These are phyloP conservation scores for Epinotia demarniana DNA, from an alignment of 2,888 invertebrate genomes.

Conservation along the genomic window DNA sequence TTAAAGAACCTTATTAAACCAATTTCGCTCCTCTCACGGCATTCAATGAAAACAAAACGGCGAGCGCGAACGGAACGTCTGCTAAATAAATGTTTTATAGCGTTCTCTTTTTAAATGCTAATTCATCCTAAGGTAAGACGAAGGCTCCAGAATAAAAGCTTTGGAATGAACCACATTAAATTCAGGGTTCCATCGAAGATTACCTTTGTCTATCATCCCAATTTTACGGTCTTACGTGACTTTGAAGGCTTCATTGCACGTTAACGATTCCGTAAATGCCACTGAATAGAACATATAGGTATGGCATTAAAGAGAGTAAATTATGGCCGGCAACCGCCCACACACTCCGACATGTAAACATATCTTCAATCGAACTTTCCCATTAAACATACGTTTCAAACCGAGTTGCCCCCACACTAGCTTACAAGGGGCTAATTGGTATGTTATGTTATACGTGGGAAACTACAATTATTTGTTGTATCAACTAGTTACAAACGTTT, in stretches of 20 bases:
- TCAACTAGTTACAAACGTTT: neutral
- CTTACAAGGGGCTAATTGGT: constrained; percentile 51
- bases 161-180: constrained; percentile 34
- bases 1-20: constrained; percentile 59
- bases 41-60: constrained; percentile 58
- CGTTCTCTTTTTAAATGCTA: constrained; percentile 65
- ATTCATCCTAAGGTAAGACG: constrained; percentile 53
- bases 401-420: constrained; percentile 4
- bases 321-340: constrained; percentile 25
- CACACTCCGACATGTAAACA: constrained; percentile 29
- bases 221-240: neutral
- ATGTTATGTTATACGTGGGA: constrained; percentile 42
- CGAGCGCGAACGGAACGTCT: constrained; percentile 56
- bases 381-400: constrained; percentile 30
- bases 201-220: neutral
- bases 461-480: constrained; percentile 2
- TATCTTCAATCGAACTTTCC: constrained; percentile 25
- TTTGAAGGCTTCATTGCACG: constrained; percentile 1
- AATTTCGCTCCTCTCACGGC: constrained; percentile 59
- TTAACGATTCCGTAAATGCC: neutral
- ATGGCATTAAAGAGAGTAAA: neutral
- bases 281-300: too few relatives aligned
- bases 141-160: constrained; percentile 41
- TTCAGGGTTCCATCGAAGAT: constrained; percentile 11
- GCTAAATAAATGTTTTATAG: constrained; percentile 63